Base-by-base conservation (phyloP, 2,888 invertebrate species). In the Epirrhoe tristata region DNA sequence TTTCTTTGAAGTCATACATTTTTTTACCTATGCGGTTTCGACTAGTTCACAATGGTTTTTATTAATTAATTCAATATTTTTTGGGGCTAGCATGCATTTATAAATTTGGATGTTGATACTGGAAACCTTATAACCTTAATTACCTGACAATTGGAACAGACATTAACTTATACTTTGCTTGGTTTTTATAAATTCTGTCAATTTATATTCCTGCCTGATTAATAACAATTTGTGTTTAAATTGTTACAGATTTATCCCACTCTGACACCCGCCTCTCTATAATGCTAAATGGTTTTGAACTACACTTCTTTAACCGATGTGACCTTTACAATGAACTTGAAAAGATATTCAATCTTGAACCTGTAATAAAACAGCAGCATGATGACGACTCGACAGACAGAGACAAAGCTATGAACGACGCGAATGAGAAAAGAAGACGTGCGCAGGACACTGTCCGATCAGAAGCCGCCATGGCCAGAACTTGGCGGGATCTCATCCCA, bases 401-500 rank as follows among this genome's bases (percentile, higher is more conserved):
- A 73, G 91, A 94, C 51, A 94, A 94, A 77, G 94, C 94, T 36
- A 94, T 95, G 94, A 95, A 95, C 78, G 89, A 95, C 71, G 95
- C 95, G 60, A 95, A 95, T 76, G 94, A 94, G 69, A 93, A 95
- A 67, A 89, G 94, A 58, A 90, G 94, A 73, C 83, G 93, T 14
- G 92, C 93, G 0, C 92, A 92, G 61, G 90, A 91, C 64, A 90
- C 93, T 0, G 94, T 93, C 70, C 93, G 96, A 74, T 96, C 97
- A 1, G 97, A 97, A 81, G 97, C 97, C 7, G 97, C 97, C 69
- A 96, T 97, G 92, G 97, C 97, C 4, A 95, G 97, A 75, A 97
- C 98, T 2, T 99, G 99, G 99, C 94, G 99, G 72, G 98, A 99
- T 92, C 95, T 99, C 74, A 98, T 99, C 82, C 99, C 99, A 43